phyloP scores from a whole-genome alignment of 2,797 vertebrate genomes.

The Amblyopsis hoosieri region DNA sequence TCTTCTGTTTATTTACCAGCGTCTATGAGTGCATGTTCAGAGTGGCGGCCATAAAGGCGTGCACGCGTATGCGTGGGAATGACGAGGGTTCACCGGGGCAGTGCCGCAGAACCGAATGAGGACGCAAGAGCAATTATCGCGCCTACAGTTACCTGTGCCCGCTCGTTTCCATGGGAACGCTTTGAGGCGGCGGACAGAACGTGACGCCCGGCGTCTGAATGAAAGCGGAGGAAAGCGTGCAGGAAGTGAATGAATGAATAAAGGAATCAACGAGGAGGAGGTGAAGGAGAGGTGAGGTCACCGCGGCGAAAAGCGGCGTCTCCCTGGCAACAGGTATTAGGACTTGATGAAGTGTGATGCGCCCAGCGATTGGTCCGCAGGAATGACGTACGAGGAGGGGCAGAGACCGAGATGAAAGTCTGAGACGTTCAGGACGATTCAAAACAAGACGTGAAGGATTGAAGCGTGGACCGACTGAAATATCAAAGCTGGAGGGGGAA shows the following conservation, averaged over 20 bases:
- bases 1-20: conserved; percentile 15
- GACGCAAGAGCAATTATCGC: too few species aligned
- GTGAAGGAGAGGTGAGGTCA: conserved; percentile 35
- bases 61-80: conserved; percentile 3
- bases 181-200: too few species aligned
- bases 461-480: too few species aligned
- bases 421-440: conserved; percentile 20
- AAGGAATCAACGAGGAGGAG: conserved; percentile 2
- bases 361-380: conserved; percentile 30
- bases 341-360: conserved; percentile 36
- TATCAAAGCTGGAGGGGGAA: too few species aligned
- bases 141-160: too few species aligned
- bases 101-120: too few species aligned
- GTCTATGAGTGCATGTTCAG: conserved; percentile 30
- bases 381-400: conserved; percentile 44
- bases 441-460: too few species aligned
- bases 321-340: conserved; percentile 58
- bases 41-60: conserved; percentile 14
- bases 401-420: conserved; percentile 39
- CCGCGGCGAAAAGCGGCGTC: conserved; percentile 46
- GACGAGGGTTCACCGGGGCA: too few species aligned
- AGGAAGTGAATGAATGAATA: conserved; percentile 36
- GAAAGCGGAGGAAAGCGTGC: conserved; percentile 8
- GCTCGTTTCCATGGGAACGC: too few species aligned
- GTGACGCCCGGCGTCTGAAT: conserved; percentile 28